A percentile compares a stretch with the other conserved stretches of the same genome.
Evolutionary conservation across 1,140 invertebrate genomes (phyloP).

Genomic region (Halesus radiatus): DNA sequence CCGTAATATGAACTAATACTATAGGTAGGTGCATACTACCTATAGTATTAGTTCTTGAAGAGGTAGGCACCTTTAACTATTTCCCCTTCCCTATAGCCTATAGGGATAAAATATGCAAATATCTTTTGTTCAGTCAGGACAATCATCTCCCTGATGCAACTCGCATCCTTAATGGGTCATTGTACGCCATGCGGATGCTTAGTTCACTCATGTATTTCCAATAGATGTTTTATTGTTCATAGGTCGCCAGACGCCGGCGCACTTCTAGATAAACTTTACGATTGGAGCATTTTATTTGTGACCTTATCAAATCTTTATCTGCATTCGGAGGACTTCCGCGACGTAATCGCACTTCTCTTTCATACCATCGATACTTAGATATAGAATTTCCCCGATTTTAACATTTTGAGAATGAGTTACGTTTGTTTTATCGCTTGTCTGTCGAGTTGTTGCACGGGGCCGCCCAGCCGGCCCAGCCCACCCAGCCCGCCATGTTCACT

Average conservation of each 20-base stretch:
- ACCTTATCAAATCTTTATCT: conserved; percentile 29
- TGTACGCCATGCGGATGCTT: conserved; percentile 11
- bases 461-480: not conserved
- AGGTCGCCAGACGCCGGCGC: conserved; percentile 39
- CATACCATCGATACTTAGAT: too few relatives aligned
- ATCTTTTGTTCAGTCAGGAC: too few relatives aligned
- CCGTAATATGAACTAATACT: too few relatives aligned
- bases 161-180: conserved; percentile 6
- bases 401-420: too few relatives aligned
- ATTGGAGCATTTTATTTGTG: conserved; percentile 10
- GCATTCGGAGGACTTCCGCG: not conserved
- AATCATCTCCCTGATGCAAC: too few relatives aligned
- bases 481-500: not conserved
- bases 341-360: not conserved
- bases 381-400: too few relatives aligned
- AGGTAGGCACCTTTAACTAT: too few relatives aligned
- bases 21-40: too few relatives aligned
- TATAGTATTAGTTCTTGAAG: too few relatives aligned
- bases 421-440: too few relatives aligned
- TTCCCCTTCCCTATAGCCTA: too few relatives aligned
- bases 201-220: conserved; percentile 4
- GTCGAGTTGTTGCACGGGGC: not conserved
- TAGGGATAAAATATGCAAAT: too few relatives aligned
- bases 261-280: conserved; percentile 14
- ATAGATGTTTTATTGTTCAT: conserved; percentile 15